Conservation (phyloP, 2,888 invertebrate genomes). For the Argyresthia goedartella region DNA sequence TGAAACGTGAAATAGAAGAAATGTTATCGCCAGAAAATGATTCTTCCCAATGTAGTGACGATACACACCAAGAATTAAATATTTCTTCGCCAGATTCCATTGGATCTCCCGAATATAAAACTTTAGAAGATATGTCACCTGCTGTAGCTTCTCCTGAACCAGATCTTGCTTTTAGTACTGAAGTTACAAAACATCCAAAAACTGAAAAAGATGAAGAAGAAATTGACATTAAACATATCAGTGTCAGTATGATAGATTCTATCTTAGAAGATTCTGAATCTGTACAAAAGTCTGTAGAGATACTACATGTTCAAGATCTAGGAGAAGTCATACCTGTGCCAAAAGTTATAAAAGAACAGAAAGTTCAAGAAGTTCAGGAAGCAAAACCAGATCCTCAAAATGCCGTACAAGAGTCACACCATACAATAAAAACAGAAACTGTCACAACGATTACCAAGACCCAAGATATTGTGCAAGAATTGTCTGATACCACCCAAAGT, state of each 20-base stretch:
- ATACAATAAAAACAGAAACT: conserved; percentile 3
- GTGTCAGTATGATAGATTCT: conserved; percentile 38
- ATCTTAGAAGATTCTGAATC: conserved; percentile 28
- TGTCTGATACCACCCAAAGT: background rate
- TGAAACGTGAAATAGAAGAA: conserved; percentile 63
- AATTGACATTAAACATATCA: conserved; percentile 33
- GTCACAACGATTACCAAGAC: no score
- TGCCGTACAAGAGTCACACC: background rate
- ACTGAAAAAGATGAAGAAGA: conserved; percentile 16
- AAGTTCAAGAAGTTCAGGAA: no score
- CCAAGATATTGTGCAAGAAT: conserved; percentile 4
- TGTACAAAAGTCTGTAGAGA: conserved; percentile 19
- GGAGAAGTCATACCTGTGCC: no score
- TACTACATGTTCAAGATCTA: conserved; percentile 16
- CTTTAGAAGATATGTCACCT: conserved; percentile 40
- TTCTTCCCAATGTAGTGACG: conserved; percentile 43
- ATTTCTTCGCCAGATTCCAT: conserved; percentile 33
- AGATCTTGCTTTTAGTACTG: conserved; percentile 13
- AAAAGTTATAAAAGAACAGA: no score
- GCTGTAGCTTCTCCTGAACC: conserved; percentile 46
- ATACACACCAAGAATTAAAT: conserved; percentile 38
- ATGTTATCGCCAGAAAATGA: conserved; percentile 59
- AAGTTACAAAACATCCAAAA: conserved; percentile 10
- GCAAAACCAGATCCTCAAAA: background rate
- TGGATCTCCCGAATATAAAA: conserved; percentile 41